A percentile compares a stretch with the other conserved stretches of the same genome.
Conservation (phyloP, 2,113 vertebrate genomes). For the Malurus cyaneus region DNA sequence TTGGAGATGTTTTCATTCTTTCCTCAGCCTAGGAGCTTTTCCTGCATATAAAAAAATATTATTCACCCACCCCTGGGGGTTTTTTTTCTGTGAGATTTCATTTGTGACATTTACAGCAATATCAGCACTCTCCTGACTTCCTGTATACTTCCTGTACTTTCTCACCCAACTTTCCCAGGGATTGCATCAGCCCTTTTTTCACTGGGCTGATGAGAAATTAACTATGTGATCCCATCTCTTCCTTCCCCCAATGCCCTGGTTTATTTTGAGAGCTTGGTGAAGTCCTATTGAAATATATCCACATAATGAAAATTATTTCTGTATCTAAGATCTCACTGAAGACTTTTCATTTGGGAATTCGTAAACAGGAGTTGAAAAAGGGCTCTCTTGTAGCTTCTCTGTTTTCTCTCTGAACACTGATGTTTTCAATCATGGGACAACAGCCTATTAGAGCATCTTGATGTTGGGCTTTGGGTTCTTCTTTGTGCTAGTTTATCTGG, state of each 20-base stretch:
- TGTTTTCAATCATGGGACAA: rapidly evolving
- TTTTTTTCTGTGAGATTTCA: neutral
- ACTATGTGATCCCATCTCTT: neutral
- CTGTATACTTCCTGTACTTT: neutral
- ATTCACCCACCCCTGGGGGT: neutral
- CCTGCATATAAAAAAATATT: no score
- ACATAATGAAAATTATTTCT: neutral
- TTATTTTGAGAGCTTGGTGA: neutral
- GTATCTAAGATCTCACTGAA: neutral
- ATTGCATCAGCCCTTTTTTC: slow-evolving; percentile 37
- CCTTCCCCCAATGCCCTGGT: neutral
- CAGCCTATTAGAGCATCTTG: neutral
- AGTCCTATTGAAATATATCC: neutral
- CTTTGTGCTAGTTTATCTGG: neutral
- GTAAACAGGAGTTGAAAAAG: neutral
- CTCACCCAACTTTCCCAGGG: neutral
- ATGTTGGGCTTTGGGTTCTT: neutral
- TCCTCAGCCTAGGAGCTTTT: neutral
- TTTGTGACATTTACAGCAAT: rapidly evolving
- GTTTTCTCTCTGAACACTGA: neutral
- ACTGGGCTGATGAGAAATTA: neutral
- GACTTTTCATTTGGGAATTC: neutral
- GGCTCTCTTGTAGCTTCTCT: neutral
- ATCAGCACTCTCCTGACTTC: neutral
- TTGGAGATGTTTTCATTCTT: neutral